These are phyloP conservation scores for Pseudomyrmex cubaensis DNA, from an alignment of 1,140 invertebrate species.

Conservation along the genomic window DNA sequence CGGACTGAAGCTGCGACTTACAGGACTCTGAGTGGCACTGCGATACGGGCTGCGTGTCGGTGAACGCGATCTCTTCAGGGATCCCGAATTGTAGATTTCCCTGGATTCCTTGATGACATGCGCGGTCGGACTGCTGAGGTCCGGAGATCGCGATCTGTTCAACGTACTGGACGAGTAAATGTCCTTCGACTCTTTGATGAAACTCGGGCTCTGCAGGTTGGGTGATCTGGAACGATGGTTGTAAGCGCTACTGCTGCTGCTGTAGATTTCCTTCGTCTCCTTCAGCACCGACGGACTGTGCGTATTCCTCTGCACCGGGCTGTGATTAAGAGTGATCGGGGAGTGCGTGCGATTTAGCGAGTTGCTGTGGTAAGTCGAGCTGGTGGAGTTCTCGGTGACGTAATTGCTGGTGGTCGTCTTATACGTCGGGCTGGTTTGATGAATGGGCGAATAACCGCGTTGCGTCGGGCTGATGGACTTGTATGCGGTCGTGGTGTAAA, in stretches of 20 bases:
- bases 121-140: slow-evolving; percentile 71
- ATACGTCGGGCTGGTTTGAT: slow-evolving; percentile 68
- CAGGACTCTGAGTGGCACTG: slow-evolving; percentile 75
- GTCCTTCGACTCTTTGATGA: slow-evolving; percentile 80
- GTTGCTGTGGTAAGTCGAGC: slow-evolving; percentile 70
- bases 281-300: slow-evolving; percentile 82
- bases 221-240: slow-evolving; percentile 80
- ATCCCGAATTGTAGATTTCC: slow-evolving; percentile 80
- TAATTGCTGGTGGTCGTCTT: slow-evolving; percentile 76
- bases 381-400: slow-evolving; percentile 75
- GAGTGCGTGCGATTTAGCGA: slow-evolving; percentile 75
- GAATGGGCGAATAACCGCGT: slow-evolving; percentile 74
- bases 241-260: slow-evolving; percentile 76
- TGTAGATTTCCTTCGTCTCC: slow-evolving; percentile 81
- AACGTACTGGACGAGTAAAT: slow-evolving; percentile 77
- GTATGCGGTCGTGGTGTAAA: slow-evolving; percentile 76
- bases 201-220: slow-evolving; percentile 77
- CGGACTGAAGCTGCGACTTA: slow-evolving; percentile 82
- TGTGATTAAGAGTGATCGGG: slow-evolving; percentile 66
- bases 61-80: slow-evolving; percentile 78
- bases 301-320: slow-evolving; percentile 69
- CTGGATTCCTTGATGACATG: slow-evolving; percentile 81
- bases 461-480: slow-evolving; percentile 79
- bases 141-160: slow-evolving; percentile 78
- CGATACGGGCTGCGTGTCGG: slow-evolving; percentile 75